Evolutionary conservation across 2,888 invertebrate species (phyloP), one percentile per base, ranked within the genome.

Genomic region (Plusia festucae): DNA sequence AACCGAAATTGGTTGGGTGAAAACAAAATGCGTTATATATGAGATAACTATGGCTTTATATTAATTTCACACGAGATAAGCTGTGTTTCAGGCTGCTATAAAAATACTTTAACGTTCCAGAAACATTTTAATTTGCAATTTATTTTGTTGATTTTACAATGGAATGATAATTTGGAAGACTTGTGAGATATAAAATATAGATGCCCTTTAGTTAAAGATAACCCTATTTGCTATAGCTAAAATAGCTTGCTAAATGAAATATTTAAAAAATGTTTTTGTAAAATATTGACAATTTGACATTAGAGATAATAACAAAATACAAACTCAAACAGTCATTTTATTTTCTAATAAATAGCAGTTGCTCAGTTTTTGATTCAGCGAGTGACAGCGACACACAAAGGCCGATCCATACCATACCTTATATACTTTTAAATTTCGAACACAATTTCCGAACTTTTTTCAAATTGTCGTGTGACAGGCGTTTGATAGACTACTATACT

Each of bases 401-500:
- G 46, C 46, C 18, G 46, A 49, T 20, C 46, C 18, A 49, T n/a
- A n/a, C n/a, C n/a, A 49, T 49, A 49, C 46, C 46, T 20, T 20
- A 16, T n/a, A 49, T 49, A 49, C 20, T 49, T 51, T 18, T 34
- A 34, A 68, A 63, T 60, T 59, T 63, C 49, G 18, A 57, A 34
- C 20, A 16, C 64, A 73, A 69, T 73, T 58, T 73, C 22, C 49
- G 60, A 16, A 58, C 32, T 58, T 73, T 49, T 24, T 44, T 30
- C 34, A 49, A 27, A 27, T 44, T 49, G 44, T 27, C 52, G 40
- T 24, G 51, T 74, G 73, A 73, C 75, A 61, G 52, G 53, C 70
- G 58, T 74, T 73, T 72, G 72, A 65, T 74, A 65, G 57, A 53
- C 60, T 56, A 74, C 44, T 73, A 65, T 74, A 65, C 74, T 70